These are phyloP conservation scores for Melanotaenia parkinsoni DNA, from an alignment of 2,797 vertebrate species.

Conservation along the genomic window DNA sequence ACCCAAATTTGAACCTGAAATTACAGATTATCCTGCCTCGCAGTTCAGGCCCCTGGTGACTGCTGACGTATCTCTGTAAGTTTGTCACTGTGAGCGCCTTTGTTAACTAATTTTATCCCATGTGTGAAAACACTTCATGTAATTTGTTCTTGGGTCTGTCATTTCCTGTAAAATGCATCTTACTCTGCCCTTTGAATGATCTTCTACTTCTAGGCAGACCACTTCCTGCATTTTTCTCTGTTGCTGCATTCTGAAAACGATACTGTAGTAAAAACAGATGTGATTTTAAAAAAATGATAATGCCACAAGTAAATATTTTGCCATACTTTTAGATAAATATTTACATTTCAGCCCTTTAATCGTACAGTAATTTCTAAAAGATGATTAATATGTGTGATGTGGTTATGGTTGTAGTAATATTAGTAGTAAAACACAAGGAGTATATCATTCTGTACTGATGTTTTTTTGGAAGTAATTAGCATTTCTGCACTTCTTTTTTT, in stretches of 20 bases:
- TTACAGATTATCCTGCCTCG: not conserved
- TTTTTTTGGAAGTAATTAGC: not conserved
- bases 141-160: not conserved
- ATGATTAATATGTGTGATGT: not conserved
- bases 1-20: not conserved
- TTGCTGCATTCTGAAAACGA: conserved; percentile 18
- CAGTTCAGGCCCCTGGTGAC: not conserved
- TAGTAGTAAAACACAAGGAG: not conserved
- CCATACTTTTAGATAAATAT: not conserved
- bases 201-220: not conserved
- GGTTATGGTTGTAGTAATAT: not conserved
- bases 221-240: conserved; percentile 26
- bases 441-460: not conserved
- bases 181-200: conserved; percentile 15
- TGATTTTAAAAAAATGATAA: not conserved
- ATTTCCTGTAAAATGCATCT: conserved; percentile 6
- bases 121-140: not conserved
- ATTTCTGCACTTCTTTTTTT: not conserved
- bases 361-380: not conserved
- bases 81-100: not conserved
- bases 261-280: not conserved
- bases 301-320: not conserved
- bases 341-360: not conserved
- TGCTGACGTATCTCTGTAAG: not conserved
- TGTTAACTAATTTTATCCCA: too few relatives aligned